These are phyloP conservation scores for Scaptodrosophila latifasciaeformis DNA, from an alignment of 2,888 invertebrate genomes.

Conservation along the genomic window DNA sequence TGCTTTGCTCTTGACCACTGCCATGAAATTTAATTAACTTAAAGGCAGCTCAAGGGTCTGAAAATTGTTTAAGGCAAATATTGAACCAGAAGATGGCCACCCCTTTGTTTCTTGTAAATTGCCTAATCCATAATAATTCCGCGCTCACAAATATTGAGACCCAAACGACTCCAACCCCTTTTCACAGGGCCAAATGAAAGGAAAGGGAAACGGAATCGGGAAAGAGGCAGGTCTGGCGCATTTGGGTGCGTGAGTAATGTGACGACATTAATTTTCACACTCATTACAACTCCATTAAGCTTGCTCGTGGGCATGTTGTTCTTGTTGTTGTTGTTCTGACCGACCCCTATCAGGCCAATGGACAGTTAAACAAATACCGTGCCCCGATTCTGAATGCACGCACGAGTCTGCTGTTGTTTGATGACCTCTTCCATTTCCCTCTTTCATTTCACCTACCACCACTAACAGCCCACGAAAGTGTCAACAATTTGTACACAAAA, in stretches of 20 bases:
- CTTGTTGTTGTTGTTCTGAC: slow-evolving; percentile 7
- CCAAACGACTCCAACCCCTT: too few species aligned
- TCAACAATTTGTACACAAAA: slow-evolving; percentile 61
- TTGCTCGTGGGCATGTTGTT: slow-evolving; percentile 23
- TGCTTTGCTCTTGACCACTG: too few species aligned
- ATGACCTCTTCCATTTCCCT: neutral
- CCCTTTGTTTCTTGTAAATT: too few species aligned
- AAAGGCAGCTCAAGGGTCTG: too few species aligned
- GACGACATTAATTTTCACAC: slow-evolving; percentile 69
- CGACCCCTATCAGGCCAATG: neutral
- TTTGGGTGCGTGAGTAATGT: slow-evolving; percentile 66
- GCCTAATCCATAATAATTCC: too few species aligned
- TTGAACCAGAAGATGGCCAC: too few species aligned
- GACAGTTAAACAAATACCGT: slow-evolving; percentile 20
- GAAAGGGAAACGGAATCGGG: too few species aligned
- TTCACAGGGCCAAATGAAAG: too few species aligned
- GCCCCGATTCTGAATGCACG: slow-evolving; percentile 47
- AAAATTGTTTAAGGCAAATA: too few species aligned
- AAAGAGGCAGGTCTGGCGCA: too few species aligned
- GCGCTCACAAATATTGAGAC: too few species aligned
- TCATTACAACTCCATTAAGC: slow-evolving; percentile 67
- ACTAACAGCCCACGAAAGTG: slow-evolving; percentile 41
- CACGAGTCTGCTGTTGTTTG: slow-evolving; percentile 32
- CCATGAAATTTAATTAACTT: too few species aligned
- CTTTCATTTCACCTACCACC: neutral